phyloP scores from a whole-genome alignment of 2,797 vertebrate genomes.

The Lateolabrax maculatus region DNA sequence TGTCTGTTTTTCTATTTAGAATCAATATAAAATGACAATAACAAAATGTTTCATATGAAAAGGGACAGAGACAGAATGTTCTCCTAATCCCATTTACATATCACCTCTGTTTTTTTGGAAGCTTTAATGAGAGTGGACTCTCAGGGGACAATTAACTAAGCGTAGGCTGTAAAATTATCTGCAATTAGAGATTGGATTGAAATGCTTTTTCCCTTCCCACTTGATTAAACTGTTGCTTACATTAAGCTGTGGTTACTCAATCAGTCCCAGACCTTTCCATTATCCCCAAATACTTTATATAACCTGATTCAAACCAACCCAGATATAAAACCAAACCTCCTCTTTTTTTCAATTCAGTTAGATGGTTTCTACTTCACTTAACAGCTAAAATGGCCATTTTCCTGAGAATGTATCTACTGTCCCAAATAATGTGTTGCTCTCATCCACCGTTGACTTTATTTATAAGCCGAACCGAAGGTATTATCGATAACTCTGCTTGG shows the following conservation, averaged over 20 bases:
- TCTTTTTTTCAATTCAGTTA: slow-evolving; percentile 17
- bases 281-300: slow-evolving; percentile 56
- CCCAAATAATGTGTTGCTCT: background rate
- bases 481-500: slow-evolving; percentile 3
- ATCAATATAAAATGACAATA: too few relatives aligned
- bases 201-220: slow-evolving; percentile 32
- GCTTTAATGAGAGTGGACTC: slow-evolving; percentile 38
- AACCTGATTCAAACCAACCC: slow-evolving; percentile 49
- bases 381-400: background rate
- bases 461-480: slow-evolving; percentile 1
- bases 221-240: slow-evolving; percentile 52
- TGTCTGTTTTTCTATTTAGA: background rate
- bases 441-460: background rate
- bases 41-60: background rate
- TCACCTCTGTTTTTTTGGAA: slow-evolving; percentile 6
- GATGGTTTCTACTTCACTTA: slow-evolving; percentile 10
- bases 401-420: background rate
- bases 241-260: slow-evolving; percentile 54
- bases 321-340: slow-evolving; percentile 34
- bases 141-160: slow-evolving; percentile 48
- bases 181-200: slow-evolving; percentile 58
- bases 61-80: background rate
- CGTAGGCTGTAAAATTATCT: slow-evolving; percentile 37
- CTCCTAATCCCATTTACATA: slow-evolving; percentile 12
- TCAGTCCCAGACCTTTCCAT: slow-evolving; percentile 37